Evolutionary conservation across 2,888 invertebrate species (phyloP).

Genomic region (Neocrepidodera transversa): DNA sequence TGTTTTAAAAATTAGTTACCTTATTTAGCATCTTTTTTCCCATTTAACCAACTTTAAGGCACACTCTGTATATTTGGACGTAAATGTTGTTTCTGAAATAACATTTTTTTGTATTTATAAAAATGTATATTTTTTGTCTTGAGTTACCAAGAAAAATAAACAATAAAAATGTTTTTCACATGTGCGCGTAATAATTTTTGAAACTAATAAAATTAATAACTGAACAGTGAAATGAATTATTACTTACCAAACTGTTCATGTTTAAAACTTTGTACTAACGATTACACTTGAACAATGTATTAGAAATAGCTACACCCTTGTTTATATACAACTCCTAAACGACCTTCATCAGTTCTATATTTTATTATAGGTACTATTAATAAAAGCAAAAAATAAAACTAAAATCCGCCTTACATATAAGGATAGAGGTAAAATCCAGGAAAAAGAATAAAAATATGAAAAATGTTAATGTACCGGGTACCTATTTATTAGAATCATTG

Average conservation of each 20-base stretch:
- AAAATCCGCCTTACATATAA: too few species aligned
- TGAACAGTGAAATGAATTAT: too few species aligned
- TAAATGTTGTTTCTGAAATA: too few species aligned
- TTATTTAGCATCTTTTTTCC: too few species aligned
- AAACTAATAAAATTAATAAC: not conserved
- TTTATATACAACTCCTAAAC: slow-evolving; percentile 38
- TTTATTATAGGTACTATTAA: not conserved
- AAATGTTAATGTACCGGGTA: not conserved
- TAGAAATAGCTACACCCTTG: slow-evolving; percentile 37
- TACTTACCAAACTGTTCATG: slow-evolving; percentile 24
- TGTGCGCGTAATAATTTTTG: not conserved
- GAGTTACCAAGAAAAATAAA: too few species aligned
- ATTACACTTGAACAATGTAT: slow-evolving; percentile 16
- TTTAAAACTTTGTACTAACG: not conserved
- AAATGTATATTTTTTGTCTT: too few species aligned
- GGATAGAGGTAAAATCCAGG: not conserved
- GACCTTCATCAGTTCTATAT: slow-evolving; percentile 36
- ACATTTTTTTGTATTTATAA: too few species aligned
- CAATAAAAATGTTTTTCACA: not conserved
- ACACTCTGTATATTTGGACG: too few species aligned
- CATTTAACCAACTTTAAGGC: too few species aligned
- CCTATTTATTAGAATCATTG: not conserved
- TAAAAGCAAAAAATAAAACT: not conserved
- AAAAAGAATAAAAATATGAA: not conserved
- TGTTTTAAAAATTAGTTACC: too few species aligned